Conservation (phyloP, 2,797 vertebrate species). For the Crax fasciolata region DNA sequence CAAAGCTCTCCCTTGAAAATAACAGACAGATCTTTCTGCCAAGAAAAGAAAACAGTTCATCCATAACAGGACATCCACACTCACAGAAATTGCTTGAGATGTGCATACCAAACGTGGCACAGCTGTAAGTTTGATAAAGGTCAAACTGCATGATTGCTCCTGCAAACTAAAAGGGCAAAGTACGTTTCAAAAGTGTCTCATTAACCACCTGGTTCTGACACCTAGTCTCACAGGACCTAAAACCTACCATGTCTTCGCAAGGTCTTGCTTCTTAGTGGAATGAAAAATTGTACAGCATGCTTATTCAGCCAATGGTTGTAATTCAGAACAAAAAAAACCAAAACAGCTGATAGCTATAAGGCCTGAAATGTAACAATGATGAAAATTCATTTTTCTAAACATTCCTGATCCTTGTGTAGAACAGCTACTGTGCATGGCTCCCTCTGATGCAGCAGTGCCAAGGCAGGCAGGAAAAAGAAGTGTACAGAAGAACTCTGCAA, state of each 20-base stretch:
- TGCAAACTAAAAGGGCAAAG: not conserved
- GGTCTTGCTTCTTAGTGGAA: not conserved
- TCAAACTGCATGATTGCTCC: not conserved
- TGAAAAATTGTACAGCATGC: not conserved
- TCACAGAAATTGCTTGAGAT: not conserved
- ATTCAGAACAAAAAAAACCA: not conserved
- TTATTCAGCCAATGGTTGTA: not conserved
- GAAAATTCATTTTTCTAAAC: not conserved
- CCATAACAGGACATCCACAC: not conserved
- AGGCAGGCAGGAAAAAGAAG: not conserved
- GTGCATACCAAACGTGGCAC: accelerated
- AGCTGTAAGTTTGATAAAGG: not conserved
- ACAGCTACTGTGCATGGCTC: not conserved
- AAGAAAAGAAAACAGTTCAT: not conserved
- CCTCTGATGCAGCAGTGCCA: not conserved
- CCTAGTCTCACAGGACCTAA: not conserved
- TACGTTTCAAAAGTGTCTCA: not conserved
- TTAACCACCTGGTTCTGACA: not conserved
- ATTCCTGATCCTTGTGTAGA: not conserved
- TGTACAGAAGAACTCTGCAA: not conserved
- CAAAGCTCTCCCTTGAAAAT: not conserved
- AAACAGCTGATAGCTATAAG: not conserved
- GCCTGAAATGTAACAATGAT: not conserved
- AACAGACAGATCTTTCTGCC: not conserved
- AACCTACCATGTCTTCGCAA: not conserved